These are phyloP conservation scores for Brachionichthys hirsutus DNA, from an alignment of 2,113 vertebrate species.

Conservation along the genomic window DNA sequence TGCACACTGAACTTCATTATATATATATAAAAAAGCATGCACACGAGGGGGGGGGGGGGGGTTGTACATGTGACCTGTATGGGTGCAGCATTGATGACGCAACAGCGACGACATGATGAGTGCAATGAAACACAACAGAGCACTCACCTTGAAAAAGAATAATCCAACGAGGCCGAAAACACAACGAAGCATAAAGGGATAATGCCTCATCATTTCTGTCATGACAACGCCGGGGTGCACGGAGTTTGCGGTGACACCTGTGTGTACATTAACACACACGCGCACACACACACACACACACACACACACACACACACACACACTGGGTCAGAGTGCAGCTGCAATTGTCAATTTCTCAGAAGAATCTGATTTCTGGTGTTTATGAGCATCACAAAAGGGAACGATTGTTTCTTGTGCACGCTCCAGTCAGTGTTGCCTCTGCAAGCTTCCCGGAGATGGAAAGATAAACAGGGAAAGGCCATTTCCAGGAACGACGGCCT, in stretches of 20 bases:
- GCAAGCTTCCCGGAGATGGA: no score
- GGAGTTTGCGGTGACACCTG: slow-evolving; percentile 83
- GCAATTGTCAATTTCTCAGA: not conserved
- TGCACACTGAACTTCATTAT: no score
- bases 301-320: slow-evolving; percentile 10
- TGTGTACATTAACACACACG: not conserved
- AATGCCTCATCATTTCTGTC: slow-evolving; percentile 81
- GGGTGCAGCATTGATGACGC: no score
- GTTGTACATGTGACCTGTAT: no score
- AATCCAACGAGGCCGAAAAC: slow-evolving; percentile 72
- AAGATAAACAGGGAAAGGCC: no score
- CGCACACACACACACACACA: slow-evolving; percentile 1
- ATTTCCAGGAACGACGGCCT: no score
- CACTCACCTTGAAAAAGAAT: slow-evolving; percentile 84
- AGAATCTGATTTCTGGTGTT: not conserved
- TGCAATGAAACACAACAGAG: not conserved
- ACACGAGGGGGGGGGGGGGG: no score
- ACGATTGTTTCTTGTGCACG: not conserved
- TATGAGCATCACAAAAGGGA: no score
- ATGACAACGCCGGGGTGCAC: slow-evolving; percentile 81
- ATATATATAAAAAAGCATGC: not conserved
- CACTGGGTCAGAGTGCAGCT: not conserved
- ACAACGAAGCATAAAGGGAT: not conserved
- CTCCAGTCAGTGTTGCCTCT: no score
- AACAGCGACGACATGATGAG: not conserved